Conservation (phyloP, 2,888 invertebrate genomes). For the Eurytoma californica region DNA sequence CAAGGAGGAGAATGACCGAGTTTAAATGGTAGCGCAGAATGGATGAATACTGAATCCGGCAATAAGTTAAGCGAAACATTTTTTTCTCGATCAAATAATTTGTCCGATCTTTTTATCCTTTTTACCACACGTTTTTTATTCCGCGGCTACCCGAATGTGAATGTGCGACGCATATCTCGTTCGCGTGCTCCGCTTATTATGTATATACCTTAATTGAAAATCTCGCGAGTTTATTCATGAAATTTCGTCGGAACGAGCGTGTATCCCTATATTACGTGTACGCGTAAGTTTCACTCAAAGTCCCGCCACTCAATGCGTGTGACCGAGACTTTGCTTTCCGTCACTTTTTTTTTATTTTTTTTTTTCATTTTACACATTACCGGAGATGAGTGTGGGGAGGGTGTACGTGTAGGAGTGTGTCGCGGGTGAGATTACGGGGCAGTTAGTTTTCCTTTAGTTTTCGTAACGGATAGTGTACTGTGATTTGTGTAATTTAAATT, state of each 20-base stretch:
- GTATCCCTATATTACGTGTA: conserved; percentile 19
- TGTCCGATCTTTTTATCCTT: conserved; percentile 56
- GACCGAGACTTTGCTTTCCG: conserved; percentile 29
- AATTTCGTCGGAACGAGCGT: conserved; percentile 52
- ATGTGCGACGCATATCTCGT: conserved; percentile 53
- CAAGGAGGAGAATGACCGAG: conserved; percentile 43
- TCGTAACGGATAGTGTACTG: conserved; percentile 28
- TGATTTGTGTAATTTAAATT: conserved; percentile 14
- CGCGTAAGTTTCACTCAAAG: conserved; percentile 6
- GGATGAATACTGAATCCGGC: conserved; percentile 73
- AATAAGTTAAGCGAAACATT: conserved; percentile 71
- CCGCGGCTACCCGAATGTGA: conserved; percentile 63
- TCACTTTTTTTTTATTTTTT: conserved; percentile 29
- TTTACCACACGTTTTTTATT: conserved; percentile 57
- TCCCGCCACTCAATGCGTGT: conserved; percentile 34
- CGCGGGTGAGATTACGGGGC: conserved; percentile 32
- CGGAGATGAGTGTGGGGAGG: conserved; percentile 34
- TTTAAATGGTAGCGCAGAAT: conserved; percentile 52
- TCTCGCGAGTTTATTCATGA: conserved; percentile 52
- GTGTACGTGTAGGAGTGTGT: conserved; percentile 18
- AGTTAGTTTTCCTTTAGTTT: conserved; percentile 26
- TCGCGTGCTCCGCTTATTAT: conserved; percentile 42
- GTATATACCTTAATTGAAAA: too few species aligned
- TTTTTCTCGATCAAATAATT: conserved; percentile 55
- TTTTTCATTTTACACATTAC: conserved; percentile 34